These are phyloP conservation scores for Zosterops japonicus DNA, from an alignment of 2,113 vertebrate species.

Conservation along the genomic window DNA sequence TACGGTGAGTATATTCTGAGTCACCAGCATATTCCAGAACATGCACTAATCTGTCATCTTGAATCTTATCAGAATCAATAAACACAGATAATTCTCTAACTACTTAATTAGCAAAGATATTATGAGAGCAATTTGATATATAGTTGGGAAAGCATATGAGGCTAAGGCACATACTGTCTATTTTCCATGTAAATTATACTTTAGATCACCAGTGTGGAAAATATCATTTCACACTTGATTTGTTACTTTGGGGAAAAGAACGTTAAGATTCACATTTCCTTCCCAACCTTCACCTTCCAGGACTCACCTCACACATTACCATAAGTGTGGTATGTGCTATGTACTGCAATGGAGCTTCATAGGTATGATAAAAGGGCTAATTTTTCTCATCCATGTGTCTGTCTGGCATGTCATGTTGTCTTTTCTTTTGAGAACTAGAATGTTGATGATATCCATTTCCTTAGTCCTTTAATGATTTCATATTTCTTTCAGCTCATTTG, in stretches of 20 bases:
- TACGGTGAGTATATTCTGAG: not conserved
- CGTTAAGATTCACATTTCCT: slow-evolving; percentile 29
- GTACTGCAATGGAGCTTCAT: not conserved
- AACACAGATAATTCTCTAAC: not conserved
- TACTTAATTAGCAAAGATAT: slow-evolving; percentile 29
- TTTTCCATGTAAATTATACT: slow-evolving; percentile 58
- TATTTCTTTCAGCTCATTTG: not conserved
- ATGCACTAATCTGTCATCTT: not conserved
- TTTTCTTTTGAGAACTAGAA: not conserved
- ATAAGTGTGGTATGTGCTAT: not conserved
- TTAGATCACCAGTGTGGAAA: slow-evolving; percentile 59
- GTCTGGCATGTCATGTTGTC: not conserved
- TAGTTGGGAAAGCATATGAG: not conserved
- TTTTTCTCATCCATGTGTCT: not conserved
- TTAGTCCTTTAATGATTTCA: not conserved
- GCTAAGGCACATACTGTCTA: not conserved
- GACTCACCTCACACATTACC: not conserved
- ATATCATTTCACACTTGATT: slow-evolving; percentile 51
- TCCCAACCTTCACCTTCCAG: not conserved
- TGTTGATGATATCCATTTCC: not conserved
- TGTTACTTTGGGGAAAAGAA: slow-evolving; percentile 8
- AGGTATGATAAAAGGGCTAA: not conserved
- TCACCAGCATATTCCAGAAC: not conserved
- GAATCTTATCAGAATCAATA: slow-evolving; percentile 10
- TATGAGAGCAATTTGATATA: not conserved